These are phyloP conservation scores for Etheostoma spectabile DNA, from an alignment of 2,113 vertebrate genomes.

Conservation along the genomic window DNA sequence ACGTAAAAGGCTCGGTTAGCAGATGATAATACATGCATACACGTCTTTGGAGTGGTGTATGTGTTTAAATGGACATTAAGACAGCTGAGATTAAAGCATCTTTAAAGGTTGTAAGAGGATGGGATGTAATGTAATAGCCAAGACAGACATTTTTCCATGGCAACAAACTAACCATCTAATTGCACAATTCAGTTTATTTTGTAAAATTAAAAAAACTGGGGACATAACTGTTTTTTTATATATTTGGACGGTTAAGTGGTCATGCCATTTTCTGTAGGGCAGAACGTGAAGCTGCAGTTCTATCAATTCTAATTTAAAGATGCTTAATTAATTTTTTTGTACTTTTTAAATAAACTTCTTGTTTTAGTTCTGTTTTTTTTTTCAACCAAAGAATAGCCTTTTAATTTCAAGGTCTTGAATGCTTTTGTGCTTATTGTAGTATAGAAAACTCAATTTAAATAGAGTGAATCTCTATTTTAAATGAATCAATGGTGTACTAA, in stretches of 20 bases:
- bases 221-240: not conserved
- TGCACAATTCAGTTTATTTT: slow-evolving; percentile 30
- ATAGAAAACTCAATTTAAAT: not conserved
- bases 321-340: not conserved
- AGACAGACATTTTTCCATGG: slow-evolving; percentile 26
- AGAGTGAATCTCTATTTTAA: not conserved
- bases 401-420: slow-evolving; percentile 5
- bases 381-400: not conserved
- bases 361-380: not conserved
- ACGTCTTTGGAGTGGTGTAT: slow-evolving; percentile 51
- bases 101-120: slow-evolving; percentile 45
- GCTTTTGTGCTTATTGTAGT: not conserved
- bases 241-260: slow-evolving; percentile 18
- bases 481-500: not conserved
- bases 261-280: not conserved
- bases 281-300: not conserved
- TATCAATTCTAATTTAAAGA: not conserved
- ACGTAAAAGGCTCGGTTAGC: slow-evolving; percentile 68
- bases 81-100: slow-evolving; percentile 68
- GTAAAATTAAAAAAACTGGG: not conserved
- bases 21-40: slow-evolving; percentile 56
- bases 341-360: not conserved
- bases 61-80: slow-evolving; percentile 60
- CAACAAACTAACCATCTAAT: slow-evolving; percentile 44
- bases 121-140: slow-evolving; percentile 12